These are phyloP conservation scores for Thymallus thymallus DNA, from an alignment of 2,113 vertebrate species.

Conservation along the genomic window DNA sequence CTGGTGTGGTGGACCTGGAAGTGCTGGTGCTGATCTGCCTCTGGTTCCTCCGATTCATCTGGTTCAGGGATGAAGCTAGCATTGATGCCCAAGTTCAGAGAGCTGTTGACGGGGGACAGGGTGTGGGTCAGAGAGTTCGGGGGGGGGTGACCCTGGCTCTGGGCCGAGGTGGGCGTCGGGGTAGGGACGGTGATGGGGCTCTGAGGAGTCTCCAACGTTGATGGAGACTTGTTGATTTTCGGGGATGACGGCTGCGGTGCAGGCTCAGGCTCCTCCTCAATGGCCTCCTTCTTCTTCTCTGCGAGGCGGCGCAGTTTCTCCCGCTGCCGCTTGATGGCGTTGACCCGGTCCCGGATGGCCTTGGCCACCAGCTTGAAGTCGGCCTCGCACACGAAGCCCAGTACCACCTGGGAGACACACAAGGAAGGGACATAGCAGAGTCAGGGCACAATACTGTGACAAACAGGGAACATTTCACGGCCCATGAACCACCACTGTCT, in stretches of 20 bases:
- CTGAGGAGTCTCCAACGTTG: not conserved
- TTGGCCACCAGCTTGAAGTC: slow-evolving; percentile 96
- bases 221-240: slow-evolving; percentile 12
- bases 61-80: slow-evolving; percentile 74
- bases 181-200: not conserved
- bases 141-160: slow-evolving; percentile 10
- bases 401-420: slow-evolving; percentile 79
- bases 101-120: slow-evolving; percentile 60
- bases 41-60: slow-evolving; percentile 89
- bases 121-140: slow-evolving; percentile 28
- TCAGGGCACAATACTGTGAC: slow-evolving; percentile 17
- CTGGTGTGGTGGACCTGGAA: slow-evolving; percentile 84
- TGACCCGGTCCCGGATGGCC: slow-evolving; percentile 88
- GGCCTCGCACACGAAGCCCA: slow-evolving; percentile 90
- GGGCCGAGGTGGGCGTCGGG: slow-evolving; percentile 16
- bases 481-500: not conserved
- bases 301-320: slow-evolving; percentile 81
- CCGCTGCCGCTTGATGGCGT: slow-evolving; percentile 87
- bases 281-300: slow-evolving; percentile 62
- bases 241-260: not conserved
- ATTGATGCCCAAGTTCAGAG: slow-evolving; percentile 60
- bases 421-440: not conserved
- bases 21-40: slow-evolving; percentile 90
- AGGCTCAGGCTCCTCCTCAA: slow-evolving; percentile 63
- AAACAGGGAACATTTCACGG: not conserved